These are phyloP conservation scores for Clivina fossor DNA, from an alignment of 2,888 invertebrate species.

Conservation along the genomic window DNA sequence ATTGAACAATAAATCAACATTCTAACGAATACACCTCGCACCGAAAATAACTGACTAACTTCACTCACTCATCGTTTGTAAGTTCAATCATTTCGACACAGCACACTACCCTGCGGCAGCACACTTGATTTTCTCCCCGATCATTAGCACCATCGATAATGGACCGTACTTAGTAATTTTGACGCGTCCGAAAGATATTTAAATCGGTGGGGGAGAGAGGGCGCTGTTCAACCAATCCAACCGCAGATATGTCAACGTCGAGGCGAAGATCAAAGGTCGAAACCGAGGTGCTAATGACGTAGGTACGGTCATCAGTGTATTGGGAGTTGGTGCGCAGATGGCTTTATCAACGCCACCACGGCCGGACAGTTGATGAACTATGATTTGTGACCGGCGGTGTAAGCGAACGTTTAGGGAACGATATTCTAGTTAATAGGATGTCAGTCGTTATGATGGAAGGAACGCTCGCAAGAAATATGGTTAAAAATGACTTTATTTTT, in stretches of 20 bases:
- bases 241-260: conserved; percentile 31
- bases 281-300: conserved; percentile 47
- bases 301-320: conserved; percentile 36
- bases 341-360: conserved; percentile 30
- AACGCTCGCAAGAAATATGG: too few species aligned
- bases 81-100: too few species aligned
- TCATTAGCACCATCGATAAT: conserved; percentile 24
- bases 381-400: conserved; percentile 1
- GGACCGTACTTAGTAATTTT: conserved; percentile 28
- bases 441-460: too few species aligned
- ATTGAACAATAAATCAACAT: conserved; percentile 29
- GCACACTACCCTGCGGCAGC: not conserved
- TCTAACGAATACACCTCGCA: conserved; percentile 23
- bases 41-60: not conserved
- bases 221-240: conserved; percentile 16
- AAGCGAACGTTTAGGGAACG: conserved; percentile 20
- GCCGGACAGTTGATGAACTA: conserved; percentile 14
- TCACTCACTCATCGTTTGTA: too few species aligned
- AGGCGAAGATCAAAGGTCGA: conserved; percentile 42
- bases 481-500: too few species aligned
- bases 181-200: conserved; percentile 41
- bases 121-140: conserved; percentile 13
- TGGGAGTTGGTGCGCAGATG: conserved; percentile 8
- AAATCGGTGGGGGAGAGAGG: conserved; percentile 37
- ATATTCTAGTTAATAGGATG: conserved; percentile 7